Base-by-base conservation (phyloP, 2,888 invertebrate species). In the Listrodromus nycthemerus region DNA sequence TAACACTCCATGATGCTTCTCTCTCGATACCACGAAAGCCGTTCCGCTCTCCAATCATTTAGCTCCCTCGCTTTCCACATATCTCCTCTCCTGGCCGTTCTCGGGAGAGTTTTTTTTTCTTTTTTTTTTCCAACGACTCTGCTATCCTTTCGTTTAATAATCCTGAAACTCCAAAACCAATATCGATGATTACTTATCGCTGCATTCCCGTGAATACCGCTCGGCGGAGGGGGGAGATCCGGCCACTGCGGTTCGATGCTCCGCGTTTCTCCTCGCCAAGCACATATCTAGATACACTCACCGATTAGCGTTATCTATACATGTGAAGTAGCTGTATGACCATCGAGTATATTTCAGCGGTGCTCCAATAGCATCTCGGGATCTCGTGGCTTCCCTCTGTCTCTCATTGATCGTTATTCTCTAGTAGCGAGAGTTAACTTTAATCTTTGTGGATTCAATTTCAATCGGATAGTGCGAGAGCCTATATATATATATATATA, bases 151-250 rank as follows among this genome's bases (percentile, higher is more conserved):
- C 77, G 80, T 83, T 80, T 63, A 77, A 83, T 83, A 80, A 80
- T 80, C 73, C 61, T 67, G 73, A 80, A 80, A 80, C 67, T 66
- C 55, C 71, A 66, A 19, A 77, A 58, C 76, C 80, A 83, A 83
- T 83, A 80, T 83, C 80, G 71, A 50, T 83, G 83, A 83, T 83
- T 80, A 80, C 76, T 83, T 69, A 83, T 80, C 71, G 71, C 19
- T n/a, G 33, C 21, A 33, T 69, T 30, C 37, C 55, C 69, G 65
- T 73, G 76, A 73, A 83, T 73, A 70, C 69, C 24, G 16, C n/a
- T 37, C 45, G 21, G 10, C 19, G 37, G 10, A 2, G 27, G 16
- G 16, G 7, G 8, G 24, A 24, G 21, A 55, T 10, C 13, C 8
- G 0, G 55, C 55, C 10, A 21, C 21, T 55, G 55, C 55, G 24